Evolutionary conservation across 2,888 invertebrate genomes (phyloP).

Genomic region (Exephanes ischioxanthus): DNA sequence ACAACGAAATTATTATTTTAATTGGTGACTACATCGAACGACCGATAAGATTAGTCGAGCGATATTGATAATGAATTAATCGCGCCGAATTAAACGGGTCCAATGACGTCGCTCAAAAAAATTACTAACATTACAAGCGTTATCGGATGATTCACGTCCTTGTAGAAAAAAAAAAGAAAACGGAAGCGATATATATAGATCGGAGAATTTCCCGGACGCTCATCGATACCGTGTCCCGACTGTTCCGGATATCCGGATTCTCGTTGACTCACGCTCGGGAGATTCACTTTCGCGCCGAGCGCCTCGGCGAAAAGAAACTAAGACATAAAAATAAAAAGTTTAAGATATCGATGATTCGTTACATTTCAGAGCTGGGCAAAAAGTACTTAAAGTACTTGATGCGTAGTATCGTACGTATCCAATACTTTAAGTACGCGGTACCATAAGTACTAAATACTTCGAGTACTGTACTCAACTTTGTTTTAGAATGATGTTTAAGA

Average conservation of each 20-base stretch:
- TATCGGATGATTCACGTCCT: not conserved
- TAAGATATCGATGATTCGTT: too few relatives aligned
- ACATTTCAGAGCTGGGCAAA: too few relatives aligned
- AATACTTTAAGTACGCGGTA: too few relatives aligned
- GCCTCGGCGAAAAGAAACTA: not conserved
- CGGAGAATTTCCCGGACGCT: not conserved
- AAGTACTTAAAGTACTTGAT: too few relatives aligned
- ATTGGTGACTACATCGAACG: not conserved
- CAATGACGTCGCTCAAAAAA: too few relatives aligned
- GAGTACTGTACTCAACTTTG: too few relatives aligned
- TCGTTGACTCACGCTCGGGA: constrained; percentile 30
- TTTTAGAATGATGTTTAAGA: too few relatives aligned
- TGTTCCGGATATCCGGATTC: constrained; percentile 31
- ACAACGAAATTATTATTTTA: not conserved
- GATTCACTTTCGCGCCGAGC: constrained; percentile 15
- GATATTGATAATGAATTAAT: not conserved
- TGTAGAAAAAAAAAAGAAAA: not conserved
- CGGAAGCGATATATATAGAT: not conserved
- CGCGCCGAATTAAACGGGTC: too few relatives aligned
- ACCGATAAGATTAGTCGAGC: not conserved
- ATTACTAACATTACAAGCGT: constrained; percentile 1
- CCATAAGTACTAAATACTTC: too few relatives aligned
- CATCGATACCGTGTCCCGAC: not conserved
- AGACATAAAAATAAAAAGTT: not conserved
- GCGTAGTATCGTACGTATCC: too few relatives aligned